Base-by-base conservation (phyloP, 2,888 invertebrate genomes). In the Tupiocoris notatus region DNA sequence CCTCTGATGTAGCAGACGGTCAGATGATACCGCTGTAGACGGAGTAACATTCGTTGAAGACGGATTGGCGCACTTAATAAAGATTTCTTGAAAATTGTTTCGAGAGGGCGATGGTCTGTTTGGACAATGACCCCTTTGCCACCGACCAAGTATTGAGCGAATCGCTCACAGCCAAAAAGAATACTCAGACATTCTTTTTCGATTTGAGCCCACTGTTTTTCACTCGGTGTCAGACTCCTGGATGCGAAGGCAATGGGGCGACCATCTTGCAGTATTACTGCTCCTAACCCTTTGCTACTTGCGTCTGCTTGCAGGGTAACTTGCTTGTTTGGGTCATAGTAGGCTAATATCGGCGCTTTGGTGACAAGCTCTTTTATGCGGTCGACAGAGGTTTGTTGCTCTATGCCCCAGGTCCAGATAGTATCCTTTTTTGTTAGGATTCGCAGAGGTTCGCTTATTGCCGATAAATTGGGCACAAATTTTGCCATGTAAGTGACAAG, bases 241-340 rank as follows among this genome's bases (percentile, higher is more conserved):
- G 63, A 39, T 9, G 54, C 74, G 58, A 56, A 74, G n/a, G 62
- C 17, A 25, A 73, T 24, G 1, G 73, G 64, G 9, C 56, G 39
- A 6, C 56, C 74, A 21, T 22, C 64, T 64, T 64, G 74, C 21
- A 74, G 0, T 1, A 68, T n/a, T 0, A 57, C 56, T 0, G 68
- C 68, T 0, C 68, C 68, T 7, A 68, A 6, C 16, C 68, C 68
- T 68, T 68, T 68, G 1, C 56, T 54, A 0, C 2, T 2, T 2
- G 81, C 80, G 79, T 83, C 82, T 9, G 80, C 80, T 56, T 80
- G 80, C 1, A 82, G 64, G 16, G 75, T 78, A 1, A 82, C 79
- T 16, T 77, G 70, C 75, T 81, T 79, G 7, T 81, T 81, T 3
- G 79, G 74, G 77, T 82, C 81, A 73, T 79, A 82, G 76, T 80